Conservation (phyloP, 2,113 vertebrate genomes). For the Rhea americana region DNA sequence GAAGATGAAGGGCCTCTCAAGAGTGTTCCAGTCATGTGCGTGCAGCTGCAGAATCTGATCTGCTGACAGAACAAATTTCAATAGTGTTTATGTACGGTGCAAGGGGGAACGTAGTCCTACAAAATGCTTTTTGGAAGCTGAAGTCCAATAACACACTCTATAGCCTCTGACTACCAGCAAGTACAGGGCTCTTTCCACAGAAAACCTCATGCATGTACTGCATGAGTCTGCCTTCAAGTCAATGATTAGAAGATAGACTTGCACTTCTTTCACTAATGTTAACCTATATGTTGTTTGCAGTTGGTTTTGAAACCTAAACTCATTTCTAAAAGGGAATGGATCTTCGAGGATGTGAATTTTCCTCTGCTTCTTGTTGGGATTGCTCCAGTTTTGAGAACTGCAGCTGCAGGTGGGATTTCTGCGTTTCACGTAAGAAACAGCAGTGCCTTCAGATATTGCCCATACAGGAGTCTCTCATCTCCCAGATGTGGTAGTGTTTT, state of each 20-base stretch:
- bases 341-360: neutral
- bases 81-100: neutral
- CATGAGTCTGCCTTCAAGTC: neutral
- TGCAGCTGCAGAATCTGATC: neutral
- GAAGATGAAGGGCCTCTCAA: neutral
- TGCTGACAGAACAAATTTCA: neutral
- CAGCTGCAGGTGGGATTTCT: neutral
- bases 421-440: neutral
- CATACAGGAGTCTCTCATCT: neutral
- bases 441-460: neutral
- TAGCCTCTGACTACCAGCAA: neutral
- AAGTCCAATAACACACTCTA: neutral
- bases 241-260: neutral
- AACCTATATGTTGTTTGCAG: neutral
- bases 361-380: neutral
- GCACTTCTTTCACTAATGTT: neutral
- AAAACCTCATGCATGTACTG: fast-evolving
- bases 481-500: neutral
- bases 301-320: neutral
- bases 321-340: neutral
- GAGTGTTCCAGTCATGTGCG: neutral
- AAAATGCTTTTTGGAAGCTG: neutral
- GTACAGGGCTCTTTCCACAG: neutral
- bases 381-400: neutral
- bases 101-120: neutral